A percentile compares a stretch with the other conserved stretches of the same genome.
Conservation (phyloP, 2,888 invertebrate species). For the Amphimallon solstitiale region DNA sequence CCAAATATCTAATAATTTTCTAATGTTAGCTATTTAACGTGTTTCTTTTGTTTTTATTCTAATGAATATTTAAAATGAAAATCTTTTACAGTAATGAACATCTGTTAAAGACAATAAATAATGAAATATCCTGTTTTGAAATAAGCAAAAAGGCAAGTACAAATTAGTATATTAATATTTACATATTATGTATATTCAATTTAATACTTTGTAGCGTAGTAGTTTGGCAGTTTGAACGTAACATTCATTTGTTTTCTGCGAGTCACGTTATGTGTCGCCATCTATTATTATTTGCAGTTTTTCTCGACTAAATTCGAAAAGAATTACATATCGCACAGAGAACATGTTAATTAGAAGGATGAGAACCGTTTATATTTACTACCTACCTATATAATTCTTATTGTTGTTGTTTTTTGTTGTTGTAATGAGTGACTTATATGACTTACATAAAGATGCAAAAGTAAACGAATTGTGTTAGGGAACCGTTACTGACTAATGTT, state of each 20-base stretch:
- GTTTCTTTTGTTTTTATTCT: too few relatives aligned
- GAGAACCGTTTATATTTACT: too few relatives aligned
- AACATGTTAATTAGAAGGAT: too few relatives aligned
- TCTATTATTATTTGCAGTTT: conserved; percentile 7
- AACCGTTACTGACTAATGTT: conserved; percentile 51
- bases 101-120: too few relatives aligned
- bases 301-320: not conserved
- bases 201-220: conserved; percentile 28
- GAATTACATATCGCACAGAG: too few relatives aligned
- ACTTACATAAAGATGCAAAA: not conserved
- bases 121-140: too few relatives aligned
- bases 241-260: conserved; percentile 21
- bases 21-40: too few relatives aligned
- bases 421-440: not conserved
- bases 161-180: conserved; percentile 9
- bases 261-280: conserved; percentile 27
- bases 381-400: not conserved
- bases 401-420: not conserved
- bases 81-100: too few relatives aligned
- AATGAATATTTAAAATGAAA: too few relatives aligned
- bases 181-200: conserved; percentile 12
- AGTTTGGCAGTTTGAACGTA: conserved; percentile 31
- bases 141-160: conserved; percentile 19
- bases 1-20: too few relatives aligned
- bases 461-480: not conserved